phyloP scores from a whole-genome alignment of 2,888 invertebrate species.

The Candidula unifasciata region DNA sequence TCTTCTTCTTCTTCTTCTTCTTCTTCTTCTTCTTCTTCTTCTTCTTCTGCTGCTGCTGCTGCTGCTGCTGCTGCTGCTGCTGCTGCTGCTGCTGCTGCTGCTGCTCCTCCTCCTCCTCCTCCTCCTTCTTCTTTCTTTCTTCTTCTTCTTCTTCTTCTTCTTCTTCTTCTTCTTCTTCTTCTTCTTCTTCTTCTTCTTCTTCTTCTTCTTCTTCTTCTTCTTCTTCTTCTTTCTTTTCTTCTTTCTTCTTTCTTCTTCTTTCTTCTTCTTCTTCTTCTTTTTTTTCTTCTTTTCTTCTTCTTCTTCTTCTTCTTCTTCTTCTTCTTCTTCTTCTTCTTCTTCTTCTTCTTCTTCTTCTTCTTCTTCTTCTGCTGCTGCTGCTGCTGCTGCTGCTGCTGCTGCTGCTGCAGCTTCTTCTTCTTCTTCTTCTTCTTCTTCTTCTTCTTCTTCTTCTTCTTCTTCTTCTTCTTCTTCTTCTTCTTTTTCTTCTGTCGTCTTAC shows the following conservation, averaged over 20 bases:
- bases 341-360: neutral
- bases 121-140: neutral
- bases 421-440: no score
- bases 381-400: no score
- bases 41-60: neutral
- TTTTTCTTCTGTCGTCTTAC: no score
- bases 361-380: no score
- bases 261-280: neutral
- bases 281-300: constrained; percentile 17
- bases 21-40: neutral
- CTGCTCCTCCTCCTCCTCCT: neutral
- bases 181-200: neutral
- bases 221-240: constrained; percentile 1
- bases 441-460: no score
- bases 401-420: no score
- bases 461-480: no score
- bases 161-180: constrained; percentile 37
- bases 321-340: neutral
- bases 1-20: neutral
- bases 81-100: neutral
- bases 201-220: constrained; percentile 10
- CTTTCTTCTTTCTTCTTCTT: neutral
- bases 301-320: constrained; percentile 13
- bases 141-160: constrained; percentile 6
- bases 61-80: neutral